phyloP scores from a whole-genome alignment of 2,113 vertebrate genomes.

The Myxocyprinus asiaticus region DNA sequence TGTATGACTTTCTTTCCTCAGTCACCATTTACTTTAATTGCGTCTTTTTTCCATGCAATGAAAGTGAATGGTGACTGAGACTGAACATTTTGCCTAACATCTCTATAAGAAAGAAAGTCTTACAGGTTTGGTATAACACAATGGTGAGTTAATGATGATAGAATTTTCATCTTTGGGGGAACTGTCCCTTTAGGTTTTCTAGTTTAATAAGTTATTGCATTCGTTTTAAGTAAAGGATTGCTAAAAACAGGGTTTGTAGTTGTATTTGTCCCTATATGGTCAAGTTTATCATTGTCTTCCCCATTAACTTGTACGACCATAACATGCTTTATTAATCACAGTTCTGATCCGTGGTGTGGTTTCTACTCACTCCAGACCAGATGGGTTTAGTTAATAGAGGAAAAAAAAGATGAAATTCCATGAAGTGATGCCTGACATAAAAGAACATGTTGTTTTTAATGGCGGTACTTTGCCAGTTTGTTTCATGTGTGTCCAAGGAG shows the following conservation, averaged over 20 bases:
- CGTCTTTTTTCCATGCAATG: too few relatives aligned
- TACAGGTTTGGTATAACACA: too few relatives aligned
- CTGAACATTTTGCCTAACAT: too few relatives aligned
- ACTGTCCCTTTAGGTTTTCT: too few relatives aligned
- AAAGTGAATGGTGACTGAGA: too few relatives aligned
- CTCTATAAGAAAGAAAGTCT: too few relatives aligned
- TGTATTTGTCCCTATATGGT: constrained; percentile 27
- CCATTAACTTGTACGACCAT: neutral
- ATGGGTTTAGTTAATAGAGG: constrained; percentile 8
- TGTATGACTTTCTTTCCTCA: too few relatives aligned
- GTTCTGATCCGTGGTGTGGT: neutral
- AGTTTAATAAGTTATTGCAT: too few relatives aligned
- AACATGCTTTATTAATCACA: constrained; percentile 1
- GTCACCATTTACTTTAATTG: too few relatives aligned
- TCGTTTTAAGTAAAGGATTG: too few relatives aligned
- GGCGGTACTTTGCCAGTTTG: neutral
- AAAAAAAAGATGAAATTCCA: constrained; percentile 31
- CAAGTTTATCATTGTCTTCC: neutral
- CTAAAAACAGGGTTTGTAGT: neutral
- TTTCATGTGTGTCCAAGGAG: constrained; percentile 26
- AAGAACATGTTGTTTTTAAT: constrained; percentile 32
- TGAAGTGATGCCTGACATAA: constrained; percentile 24
- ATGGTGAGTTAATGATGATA: too few relatives aligned
- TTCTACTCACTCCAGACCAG: constrained; percentile 13
- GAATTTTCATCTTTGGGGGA: too few relatives aligned